These are phyloP conservation scores for Phaethon lepturus DNA, from an alignment of 2,113 vertebrate species.

Conservation along the genomic window DNA sequence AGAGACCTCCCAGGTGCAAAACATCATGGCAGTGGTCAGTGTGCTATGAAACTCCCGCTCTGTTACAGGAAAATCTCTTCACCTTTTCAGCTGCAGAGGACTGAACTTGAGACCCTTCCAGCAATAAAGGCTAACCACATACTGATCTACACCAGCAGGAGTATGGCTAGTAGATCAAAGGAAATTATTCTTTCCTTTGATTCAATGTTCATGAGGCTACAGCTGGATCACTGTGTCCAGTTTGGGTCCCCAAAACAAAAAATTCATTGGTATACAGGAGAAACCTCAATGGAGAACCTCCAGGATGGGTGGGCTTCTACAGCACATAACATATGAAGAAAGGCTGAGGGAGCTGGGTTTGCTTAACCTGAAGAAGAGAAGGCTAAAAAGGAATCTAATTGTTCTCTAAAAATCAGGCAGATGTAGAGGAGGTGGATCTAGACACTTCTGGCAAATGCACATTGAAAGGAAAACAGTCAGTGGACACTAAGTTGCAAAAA, in stretches of 20 bases:
- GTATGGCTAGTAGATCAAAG: not conserved
- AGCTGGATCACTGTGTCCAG: not conserved
- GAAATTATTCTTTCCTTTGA: not conserved
- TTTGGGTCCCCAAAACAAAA: not conserved
- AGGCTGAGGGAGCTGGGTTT: not conserved
- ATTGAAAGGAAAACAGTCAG: not conserved
- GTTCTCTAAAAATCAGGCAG: not conserved
- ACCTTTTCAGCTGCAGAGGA: not conserved
- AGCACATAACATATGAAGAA: not conserved
- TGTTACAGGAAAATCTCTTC: not conserved
- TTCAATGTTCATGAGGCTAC: not conserved
- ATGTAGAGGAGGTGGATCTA: not conserved
- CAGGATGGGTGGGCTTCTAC: not conserved
- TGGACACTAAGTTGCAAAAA: not conserved
- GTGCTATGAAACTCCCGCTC: not conserved
- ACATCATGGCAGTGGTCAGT: not conserved
- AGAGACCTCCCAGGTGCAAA: not conserved
- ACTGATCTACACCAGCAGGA: not conserved
- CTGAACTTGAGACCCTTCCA: not conserved
- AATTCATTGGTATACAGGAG: not conserved
- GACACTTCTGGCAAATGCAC: not conserved
- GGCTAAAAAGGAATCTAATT: not conserved
- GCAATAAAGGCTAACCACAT: not conserved
- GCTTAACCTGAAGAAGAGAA: not conserved
- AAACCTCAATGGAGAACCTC: not conserved